A percentile compares a stretch with the other conserved stretches of the same genome.
Evolutionary conservation across 2,888 invertebrate species (phyloP).

Genomic region (Tinea pellionella): DNA sequence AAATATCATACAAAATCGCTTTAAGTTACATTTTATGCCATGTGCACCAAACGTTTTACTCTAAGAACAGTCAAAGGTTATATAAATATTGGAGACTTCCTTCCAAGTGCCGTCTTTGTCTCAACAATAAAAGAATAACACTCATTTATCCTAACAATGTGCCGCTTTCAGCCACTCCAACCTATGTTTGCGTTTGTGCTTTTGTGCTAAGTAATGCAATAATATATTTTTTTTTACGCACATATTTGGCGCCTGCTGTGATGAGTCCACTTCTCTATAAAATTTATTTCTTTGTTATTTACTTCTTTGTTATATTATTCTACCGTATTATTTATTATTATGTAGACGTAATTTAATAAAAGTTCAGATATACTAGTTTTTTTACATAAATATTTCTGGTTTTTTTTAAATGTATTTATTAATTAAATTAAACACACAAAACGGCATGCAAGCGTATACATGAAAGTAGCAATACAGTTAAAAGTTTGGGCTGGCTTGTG

Average conservation of each 20-base stretch:
- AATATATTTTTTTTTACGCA: neutral
- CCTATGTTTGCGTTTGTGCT: constrained; percentile 4
- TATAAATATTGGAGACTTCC: constrained; percentile 60
- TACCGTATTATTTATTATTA: no score
- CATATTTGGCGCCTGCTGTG: neutral
- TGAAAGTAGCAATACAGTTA: no score
- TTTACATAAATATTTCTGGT: no score
- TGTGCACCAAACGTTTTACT: neutral
- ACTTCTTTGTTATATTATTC: neutral
- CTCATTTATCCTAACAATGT: constrained; percentile 59
- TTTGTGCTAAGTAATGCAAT: neutral
- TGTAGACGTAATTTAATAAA: no score
- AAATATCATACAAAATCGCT: neutral
- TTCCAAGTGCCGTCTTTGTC: constrained; percentile 62
- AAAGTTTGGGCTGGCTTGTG: no score
- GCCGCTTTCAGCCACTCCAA: constrained; percentile 20
- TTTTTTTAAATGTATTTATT: no score
- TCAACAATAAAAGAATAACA: constrained; percentile 65
- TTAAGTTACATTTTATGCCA: neutral
- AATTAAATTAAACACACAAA: no score
- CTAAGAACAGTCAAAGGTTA: constrained; percentile 35
- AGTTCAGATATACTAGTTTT: no score
- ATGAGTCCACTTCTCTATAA: neutral
- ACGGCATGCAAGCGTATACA: no score
- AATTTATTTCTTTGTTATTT: neutral